Conservation (phyloP, 2,888 invertebrate genomes). For the Polymixis flavicincta region DNA sequence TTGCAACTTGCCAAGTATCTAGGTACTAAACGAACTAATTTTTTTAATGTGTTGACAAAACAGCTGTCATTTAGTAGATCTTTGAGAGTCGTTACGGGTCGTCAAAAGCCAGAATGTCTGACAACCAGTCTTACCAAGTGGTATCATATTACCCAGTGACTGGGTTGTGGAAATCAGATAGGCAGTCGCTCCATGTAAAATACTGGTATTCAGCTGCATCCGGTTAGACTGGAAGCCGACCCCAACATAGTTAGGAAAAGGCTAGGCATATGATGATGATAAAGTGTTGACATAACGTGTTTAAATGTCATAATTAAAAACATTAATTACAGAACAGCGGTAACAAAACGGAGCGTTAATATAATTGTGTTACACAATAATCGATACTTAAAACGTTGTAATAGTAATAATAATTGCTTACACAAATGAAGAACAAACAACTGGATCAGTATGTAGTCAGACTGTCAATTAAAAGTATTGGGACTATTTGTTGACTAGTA, state of each 20-base stretch:
- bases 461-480: slow-evolving; percentile 35
- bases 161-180: too few species aligned
- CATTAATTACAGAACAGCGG: background rate
- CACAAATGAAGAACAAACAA: slow-evolving; percentile 21
- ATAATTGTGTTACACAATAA: slow-evolving; percentile 19
- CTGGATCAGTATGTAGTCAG: background rate
- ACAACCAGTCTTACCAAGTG: too few species aligned
- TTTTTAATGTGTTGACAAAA: slow-evolving; percentile 1
- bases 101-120: too few species aligned
- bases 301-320: slow-evolving; percentile 25
- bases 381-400: background rate
- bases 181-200: too few species aligned
- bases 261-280: background rate
- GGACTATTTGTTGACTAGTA: slow-evolving; percentile 8
- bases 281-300: background rate
- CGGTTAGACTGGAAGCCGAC: too few species aligned
- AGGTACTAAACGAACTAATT: background rate
- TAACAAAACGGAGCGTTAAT: background rate
- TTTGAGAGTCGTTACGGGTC: too few species aligned
- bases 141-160: too few species aligned
- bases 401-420: slow-evolving; percentile 16
- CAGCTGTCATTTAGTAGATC: too few species aligned
- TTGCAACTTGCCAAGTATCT: background rate
- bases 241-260: too few species aligned
- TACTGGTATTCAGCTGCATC: too few species aligned